Evolutionary conservation across 2,888 invertebrate species (phyloP), one percentile per base, ranked within the genome.

Genomic region (Argyresthia goedartella): DNA sequence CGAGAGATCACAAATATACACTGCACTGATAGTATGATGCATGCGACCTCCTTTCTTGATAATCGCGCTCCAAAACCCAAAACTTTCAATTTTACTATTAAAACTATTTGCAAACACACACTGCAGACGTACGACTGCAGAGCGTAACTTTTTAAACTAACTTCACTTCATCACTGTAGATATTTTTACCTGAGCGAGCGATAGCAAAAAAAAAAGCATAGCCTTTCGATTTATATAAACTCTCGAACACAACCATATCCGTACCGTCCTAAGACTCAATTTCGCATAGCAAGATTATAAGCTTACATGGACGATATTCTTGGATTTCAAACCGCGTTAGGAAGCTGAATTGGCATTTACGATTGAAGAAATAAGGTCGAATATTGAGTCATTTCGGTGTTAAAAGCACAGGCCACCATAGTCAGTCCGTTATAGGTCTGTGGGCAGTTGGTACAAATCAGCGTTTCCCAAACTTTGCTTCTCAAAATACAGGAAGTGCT

Each of bases 151-250:
- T 76, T 75, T 11, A 70, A 68, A 85, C 84, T 85, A 78, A 66
- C 60, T 66, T 60, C 65, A 66, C 71, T 59, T 69, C n/a, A n/a
- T 60, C 65, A 44, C 63, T 61, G 65, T 66, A 78, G 75, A 77
- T 81, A 81, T 81, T 81, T 85, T 84, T 86, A 84, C 85, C 85
- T 86, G 85, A 66, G 71, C 67, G 85, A 66, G 71, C 67, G 67
- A 16, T 33, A n/a, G 50, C 16, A 50, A 69, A 74, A 76, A 80
- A n/a, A 81, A 84, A 81, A 79, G 11, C 16, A 44, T 50, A 35
- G 49, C 49, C 49, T 49, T 49, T 49, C 44, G 13, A 44, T 50
- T 6, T 25, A 25, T 25, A 2, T 25, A 4, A 4, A 25, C 25
- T 25, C 25, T 25, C 25, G 6, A 25, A 25, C 25, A 4, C 25